These are phyloP conservation scores for Cordilura impudica DNA, from an alignment of 2,888 invertebrate genomes.

Conservation along the genomic window DNA sequence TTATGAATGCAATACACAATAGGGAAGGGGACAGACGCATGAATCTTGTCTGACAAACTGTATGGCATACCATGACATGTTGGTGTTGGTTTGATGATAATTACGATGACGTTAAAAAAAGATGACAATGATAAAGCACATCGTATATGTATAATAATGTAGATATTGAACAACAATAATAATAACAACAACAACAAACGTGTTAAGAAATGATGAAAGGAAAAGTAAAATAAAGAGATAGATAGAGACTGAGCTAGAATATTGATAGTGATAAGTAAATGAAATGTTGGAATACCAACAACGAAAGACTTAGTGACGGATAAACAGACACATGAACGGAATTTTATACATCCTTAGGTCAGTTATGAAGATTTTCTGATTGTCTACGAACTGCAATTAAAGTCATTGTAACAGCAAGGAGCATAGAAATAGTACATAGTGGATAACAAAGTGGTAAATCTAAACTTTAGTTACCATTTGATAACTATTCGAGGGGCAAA, in stretches of 20 bases:
- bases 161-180: constrained; percentile 24
- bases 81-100: constrained; percentile 55
- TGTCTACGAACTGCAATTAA: neutral
- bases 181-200: constrained; percentile 3
- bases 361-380: neutral
- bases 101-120: constrained; percentile 58
- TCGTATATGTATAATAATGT: constrained; percentile 31
- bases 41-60: constrained; percentile 41
- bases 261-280: constrained; percentile 38
- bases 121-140: constrained; percentile 63
- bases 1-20: neutral
- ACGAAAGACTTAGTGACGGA: constrained; percentile 2
- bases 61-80: constrained; percentile 55
- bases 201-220: constrained; percentile 13
- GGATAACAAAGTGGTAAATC: no score
- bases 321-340: constrained; percentile 10
- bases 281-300: constrained; percentile 28
- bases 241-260: neutral
- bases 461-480: no score
- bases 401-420: neutral
- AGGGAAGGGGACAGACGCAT: neutral
- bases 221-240: neutral
- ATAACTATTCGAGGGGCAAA: no score
- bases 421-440: no score
- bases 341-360: neutral